These are phyloP conservation scores for Neogale vison DNA, from an alignment of 2,113 vertebrate genomes.

Conservation along the genomic window DNA sequence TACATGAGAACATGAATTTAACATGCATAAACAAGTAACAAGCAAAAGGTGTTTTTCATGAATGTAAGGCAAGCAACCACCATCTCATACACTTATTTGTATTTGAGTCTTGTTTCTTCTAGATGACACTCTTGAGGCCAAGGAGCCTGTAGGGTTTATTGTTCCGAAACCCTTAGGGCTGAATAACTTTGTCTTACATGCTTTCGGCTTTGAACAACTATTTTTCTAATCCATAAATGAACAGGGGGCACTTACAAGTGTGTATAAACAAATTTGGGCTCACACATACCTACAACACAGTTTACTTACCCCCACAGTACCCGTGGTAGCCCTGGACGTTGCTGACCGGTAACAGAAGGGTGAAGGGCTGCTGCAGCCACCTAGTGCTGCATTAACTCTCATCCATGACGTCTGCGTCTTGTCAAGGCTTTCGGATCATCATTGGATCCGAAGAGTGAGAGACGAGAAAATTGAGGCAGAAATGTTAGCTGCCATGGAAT, in stretches of 20 bases:
- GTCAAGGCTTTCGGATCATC: neutral
- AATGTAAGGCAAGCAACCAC: rapidly evolving
- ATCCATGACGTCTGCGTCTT: rapidly evolving
- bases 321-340: rapidly evolving
- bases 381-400: rapidly evolving
- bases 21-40: neutral
- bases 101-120: neutral
- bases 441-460: rapidly evolving
- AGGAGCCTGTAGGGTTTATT: neutral
- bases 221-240: too few relatives aligned
- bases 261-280: neutral
- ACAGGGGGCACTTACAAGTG: rapidly evolving
- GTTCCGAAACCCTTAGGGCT: neutral
- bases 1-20: rapidly evolving
- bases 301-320: rapidly evolving
- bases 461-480: neutral
- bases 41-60: rapidly evolving
- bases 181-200: neutral
- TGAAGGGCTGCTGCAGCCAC: rapidly evolving
- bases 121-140: rapidly evolving
- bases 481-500: neutral
- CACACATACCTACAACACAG: rapidly evolving
- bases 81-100: rapidly evolving
- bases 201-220: neutral
- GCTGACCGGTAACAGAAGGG: rapidly evolving